Percentiles rank a stretch among this genome's conserved stretches.
These are phyloP conservation scores for Antitype chi DNA, from an alignment of 2,888 invertebrate species.

Conservation along the genomic window DNA sequence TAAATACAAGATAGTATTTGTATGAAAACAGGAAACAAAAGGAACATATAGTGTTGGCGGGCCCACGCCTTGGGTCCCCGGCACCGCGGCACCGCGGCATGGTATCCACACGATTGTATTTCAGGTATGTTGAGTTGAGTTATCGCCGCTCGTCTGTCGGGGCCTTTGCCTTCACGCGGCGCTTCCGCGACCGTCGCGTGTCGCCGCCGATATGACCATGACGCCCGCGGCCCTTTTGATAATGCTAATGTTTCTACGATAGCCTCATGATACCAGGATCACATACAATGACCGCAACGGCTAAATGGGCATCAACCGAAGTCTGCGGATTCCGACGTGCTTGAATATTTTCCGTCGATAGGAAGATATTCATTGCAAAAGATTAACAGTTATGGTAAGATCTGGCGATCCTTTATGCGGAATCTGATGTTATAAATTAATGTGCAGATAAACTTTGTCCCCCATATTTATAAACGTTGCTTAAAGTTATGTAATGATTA, in stretches of 20 bases:
- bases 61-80: slow-evolving; percentile 74
- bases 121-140: slow-evolving; percentile 86
- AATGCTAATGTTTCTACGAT: slow-evolving; percentile 88
- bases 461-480: no score
- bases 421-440: slow-evolving; percentile 53
- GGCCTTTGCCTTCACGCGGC: slow-evolving; percentile 82
- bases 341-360: slow-evolving; percentile 78
- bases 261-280: slow-evolving; percentile 83
- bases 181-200: slow-evolving; percentile 87
- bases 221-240: slow-evolving; percentile 89
- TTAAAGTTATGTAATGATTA: no score
- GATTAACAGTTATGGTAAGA: slow-evolving; percentile 79
- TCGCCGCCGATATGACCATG: slow-evolving; percentile 86
- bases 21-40: slow-evolving; percentile 71
- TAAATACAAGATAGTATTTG: slow-evolving; percentile 65
- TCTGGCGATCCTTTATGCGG: slow-evolving; percentile 69
- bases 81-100: slow-evolving; percentile 72
- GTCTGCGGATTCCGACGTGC: slow-evolving; percentile 77
- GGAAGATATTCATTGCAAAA: slow-evolving; percentile 75
- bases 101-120: slow-evolving; percentile 85
- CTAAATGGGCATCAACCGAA: slow-evolving; percentile 84
- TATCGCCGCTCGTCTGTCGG: slow-evolving; percentile 86
- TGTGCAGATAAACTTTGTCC: slow-evolving; percentile 35
- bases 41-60: slow-evolving; percentile 74
- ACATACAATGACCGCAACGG: slow-evolving; percentile 84